These are phyloP conservation scores for Arizona elegans DNA, from an alignment of 2,113 vertebrate genomes.

Conservation along the genomic window DNA sequence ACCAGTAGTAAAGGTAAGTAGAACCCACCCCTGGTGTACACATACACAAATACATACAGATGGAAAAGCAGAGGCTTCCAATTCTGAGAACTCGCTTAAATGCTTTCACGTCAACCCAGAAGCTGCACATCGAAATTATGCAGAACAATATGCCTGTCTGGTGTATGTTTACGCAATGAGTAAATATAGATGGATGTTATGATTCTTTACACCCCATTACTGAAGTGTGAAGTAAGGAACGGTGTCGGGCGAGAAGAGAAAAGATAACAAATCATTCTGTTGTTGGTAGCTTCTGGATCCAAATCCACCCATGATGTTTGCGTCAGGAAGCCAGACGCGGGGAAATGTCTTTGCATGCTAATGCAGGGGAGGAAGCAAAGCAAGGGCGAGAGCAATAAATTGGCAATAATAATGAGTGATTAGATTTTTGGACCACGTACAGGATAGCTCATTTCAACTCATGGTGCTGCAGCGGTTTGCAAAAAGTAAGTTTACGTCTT, in stretches of 20 bases:
- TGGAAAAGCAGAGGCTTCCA: neutral
- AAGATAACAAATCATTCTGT: constrained; percentile 4
- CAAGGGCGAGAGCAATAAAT: constrained; percentile 8
- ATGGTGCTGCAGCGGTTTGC: neutral
- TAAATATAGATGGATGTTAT: neutral
- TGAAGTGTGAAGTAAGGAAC: neutral
- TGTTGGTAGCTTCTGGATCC: constrained; percentile 7
- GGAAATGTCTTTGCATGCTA: constrained; percentile 29
- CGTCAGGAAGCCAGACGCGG: constrained; percentile 24
- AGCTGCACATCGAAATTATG: neutral
- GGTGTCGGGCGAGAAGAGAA: neutral
- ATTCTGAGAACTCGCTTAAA: neutral
- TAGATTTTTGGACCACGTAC: accelerated
- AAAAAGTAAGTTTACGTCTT: neutral
- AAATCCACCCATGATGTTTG: constrained; percentile 12
- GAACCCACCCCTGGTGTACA: neutral
- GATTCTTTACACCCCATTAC: neutral
- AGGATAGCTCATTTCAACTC: neutral
- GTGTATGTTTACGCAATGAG: neutral
- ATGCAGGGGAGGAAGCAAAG: constrained; percentile 16
- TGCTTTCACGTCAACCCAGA: neutral
- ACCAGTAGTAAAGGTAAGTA: too few species aligned
- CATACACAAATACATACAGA: neutral
- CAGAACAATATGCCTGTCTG: neutral
- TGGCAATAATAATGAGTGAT: neutral